Percentiles rank a stretch among this genome's conserved stretches.
phyloP scores from a whole-genome alignment of 2,888 invertebrate genomes.

The Ennomos erosarius region DNA sequence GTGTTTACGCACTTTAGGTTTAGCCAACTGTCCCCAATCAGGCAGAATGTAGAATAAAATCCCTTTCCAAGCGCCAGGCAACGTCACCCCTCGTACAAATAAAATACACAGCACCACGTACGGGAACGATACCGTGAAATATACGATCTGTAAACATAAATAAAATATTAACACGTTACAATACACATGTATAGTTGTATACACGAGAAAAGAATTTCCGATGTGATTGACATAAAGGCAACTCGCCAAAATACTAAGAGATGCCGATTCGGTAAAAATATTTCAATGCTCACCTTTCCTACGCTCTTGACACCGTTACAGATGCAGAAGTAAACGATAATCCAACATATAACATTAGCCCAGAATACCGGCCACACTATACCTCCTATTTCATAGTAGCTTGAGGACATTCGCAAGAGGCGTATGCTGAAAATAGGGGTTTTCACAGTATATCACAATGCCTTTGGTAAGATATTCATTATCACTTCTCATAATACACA shows the following conservation, averaged over 20 bases:
- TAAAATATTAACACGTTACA: slow-evolving; percentile 34
- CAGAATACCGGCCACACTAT: slow-evolving; percentile 93
- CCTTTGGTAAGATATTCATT: too few species aligned
- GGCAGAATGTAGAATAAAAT: slow-evolving; percentile 92
- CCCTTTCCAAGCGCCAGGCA: slow-evolving; percentile 92
- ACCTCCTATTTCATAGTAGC: slow-evolving; percentile 90
- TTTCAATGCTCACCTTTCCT: slow-evolving; percentile 87
- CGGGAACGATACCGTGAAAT: slow-evolving; percentile 95
- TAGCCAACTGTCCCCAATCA: slow-evolving; percentile 90
- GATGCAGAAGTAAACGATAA: slow-evolving; percentile 93
- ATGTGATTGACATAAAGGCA: slow-evolving; percentile 57
- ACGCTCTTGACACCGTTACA: slow-evolving; percentile 95
- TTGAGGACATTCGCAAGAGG: slow-evolving; percentile 90
- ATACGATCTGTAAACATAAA: slow-evolving; percentile 85
- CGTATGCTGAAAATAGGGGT: slow-evolving; percentile 86
- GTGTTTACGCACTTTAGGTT: slow-evolving; percentile 86
- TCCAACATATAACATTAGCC: slow-evolving; percentile 91
- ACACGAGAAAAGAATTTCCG: slow-evolving; percentile 37
- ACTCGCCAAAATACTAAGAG: slow-evolving; percentile 50
- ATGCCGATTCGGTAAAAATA: slow-evolving; percentile 38
- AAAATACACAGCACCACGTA: slow-evolving; percentile 90
- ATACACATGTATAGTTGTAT: too few species aligned
- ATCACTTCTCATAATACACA: too few species aligned
- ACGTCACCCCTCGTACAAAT: slow-evolving; percentile 90
- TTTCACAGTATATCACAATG: slow-evolving; percentile 15